These are phyloP conservation scores for Hydroisotoma schaefferi DNA, from an alignment of 2,888 invertebrate genomes.

Conservation along the genomic window DNA sequence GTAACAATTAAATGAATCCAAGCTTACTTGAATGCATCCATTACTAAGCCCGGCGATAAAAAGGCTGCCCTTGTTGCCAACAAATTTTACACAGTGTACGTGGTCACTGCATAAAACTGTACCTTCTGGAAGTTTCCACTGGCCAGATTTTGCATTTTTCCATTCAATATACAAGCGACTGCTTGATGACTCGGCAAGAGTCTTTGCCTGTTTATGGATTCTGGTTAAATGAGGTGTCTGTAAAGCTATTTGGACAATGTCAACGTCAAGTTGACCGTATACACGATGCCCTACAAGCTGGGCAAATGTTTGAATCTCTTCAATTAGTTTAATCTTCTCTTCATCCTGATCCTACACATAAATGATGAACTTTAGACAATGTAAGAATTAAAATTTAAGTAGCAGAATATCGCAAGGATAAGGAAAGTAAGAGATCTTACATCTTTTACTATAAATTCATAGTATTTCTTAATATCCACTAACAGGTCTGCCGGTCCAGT, in stretches of 20 bases:
- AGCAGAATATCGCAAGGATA: no score
- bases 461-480: slow-evolving; percentile 65
- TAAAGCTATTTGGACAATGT: slow-evolving; percentile 67
- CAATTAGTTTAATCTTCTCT: slow-evolving; percentile 54
- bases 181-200: slow-evolving; percentile 56
- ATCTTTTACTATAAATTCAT: slow-evolving; percentile 58
- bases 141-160: slow-evolving; percentile 44
- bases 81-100: slow-evolving; percentile 53
- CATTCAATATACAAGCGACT: slow-evolving; percentile 63
- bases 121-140: slow-evolving; percentile 43
- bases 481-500: slow-evolving; percentile 68
- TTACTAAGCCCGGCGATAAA: slow-evolving; percentile 56
- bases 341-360: slow-evolving; percentile 54
- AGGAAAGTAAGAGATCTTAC: slow-evolving; percentile 52
- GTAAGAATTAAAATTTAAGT: neutral
- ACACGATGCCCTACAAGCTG: slow-evolving; percentile 62
- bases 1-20: slow-evolving; percentile 17
- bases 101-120: slow-evolving; percentile 41
- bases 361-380: neutral
- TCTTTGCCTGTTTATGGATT: slow-evolving; percentile 59
- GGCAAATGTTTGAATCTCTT: slow-evolving; percentile 61
- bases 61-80: slow-evolving; percentile 53
- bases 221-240: slow-evolving; percentile 61
- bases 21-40: slow-evolving; percentile 55
- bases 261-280: slow-evolving; percentile 61